Evolutionary conservation across 2,113 vertebrate genomes (phyloP), one percentile per base, ranked within the genome.

Genomic region (Chaetorhynchus papuensis): DNA sequence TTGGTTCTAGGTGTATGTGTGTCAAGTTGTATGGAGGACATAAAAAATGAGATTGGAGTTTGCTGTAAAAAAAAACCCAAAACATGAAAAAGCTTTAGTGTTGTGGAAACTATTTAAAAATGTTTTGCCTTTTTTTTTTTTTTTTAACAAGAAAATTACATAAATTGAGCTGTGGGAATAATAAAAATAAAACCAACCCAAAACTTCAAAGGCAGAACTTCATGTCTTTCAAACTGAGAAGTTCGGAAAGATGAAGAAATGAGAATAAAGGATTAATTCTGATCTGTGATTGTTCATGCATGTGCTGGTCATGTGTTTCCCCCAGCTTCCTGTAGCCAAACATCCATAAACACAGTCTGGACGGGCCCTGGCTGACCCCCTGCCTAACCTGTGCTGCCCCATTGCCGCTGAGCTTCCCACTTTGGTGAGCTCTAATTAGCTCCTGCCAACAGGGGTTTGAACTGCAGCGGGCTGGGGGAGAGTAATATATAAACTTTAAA

Each of bases 401-500:
- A 20, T 33, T 41, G 28, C 33, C 59, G 61, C 87, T 56, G 60
- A 0, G 0, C 59, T 45, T 41, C 78, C 81, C 80, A 23, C 37
- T 83, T 79, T 64, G 82, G 37, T 35, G 77, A 93, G 80, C 59
- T 59, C 77, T 72, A 77, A 96, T 90, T 70, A 87, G 53, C 77
- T 77, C 28, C 77, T 75, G 83, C 95, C 93, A 49, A 57, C 66
- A 44, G 79, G 72, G 45, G 63, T 69, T 93, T 94, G 87, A 75
- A 53, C 28, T 16, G 8, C 20, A 60, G 45, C 3, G 0, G 44
- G 47, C 21, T 44, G 11, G 17, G 45, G 59, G 54, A 72, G 71
- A 94, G 74, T 24, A 22, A 93, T 81, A 90, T 24, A 92, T 92
- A 95, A 93, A 91, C 91, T 97, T 95, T 95, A 95, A 94, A 94